Evolutionary conservation across 2,113 vertebrate species (phyloP).

Genomic region (Catagonus wagneri): DNA sequence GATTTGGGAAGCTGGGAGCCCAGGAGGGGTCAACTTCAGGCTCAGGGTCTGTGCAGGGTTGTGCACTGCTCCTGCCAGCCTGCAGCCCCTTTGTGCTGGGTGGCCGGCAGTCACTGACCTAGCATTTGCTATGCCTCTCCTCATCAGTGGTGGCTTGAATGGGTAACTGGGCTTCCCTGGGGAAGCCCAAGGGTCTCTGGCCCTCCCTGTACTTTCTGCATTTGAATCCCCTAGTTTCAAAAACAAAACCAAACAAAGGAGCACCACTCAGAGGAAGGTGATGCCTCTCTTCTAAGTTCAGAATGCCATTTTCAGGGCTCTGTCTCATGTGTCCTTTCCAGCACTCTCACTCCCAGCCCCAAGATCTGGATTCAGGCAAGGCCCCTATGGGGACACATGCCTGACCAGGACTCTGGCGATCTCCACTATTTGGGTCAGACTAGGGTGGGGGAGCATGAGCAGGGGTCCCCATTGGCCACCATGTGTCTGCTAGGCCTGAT

Average conservation of each 20-base stretch:
- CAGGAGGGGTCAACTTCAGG: background rate
- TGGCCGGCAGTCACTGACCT: background rate
- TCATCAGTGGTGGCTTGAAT: background rate
- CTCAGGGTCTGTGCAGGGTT: background rate
- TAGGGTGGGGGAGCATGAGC: accelerated
- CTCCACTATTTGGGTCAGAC: background rate
- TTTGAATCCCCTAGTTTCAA: background rate
- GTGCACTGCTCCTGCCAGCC: background rate
- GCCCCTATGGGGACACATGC: background rate
- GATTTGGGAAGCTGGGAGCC: background rate
- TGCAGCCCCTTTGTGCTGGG: background rate
- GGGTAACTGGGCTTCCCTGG: background rate
- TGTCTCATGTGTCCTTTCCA: background rate
- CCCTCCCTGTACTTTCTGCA: background rate
- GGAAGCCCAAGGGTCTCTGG: background rate
- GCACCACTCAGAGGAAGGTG: background rate
- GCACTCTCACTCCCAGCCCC: background rate
- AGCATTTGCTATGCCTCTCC: background rate
- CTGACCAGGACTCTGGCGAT: background rate
- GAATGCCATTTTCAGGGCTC: background rate
- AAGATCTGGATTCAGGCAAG: background rate
- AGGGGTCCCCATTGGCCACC: background rate
- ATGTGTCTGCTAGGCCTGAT: background rate
- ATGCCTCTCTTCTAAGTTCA: background rate
- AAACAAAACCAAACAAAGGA: background rate